These are phyloP conservation scores for Euura lappo DNA, from an alignment of 1,140 invertebrate genomes.

Conservation along the genomic window DNA sequence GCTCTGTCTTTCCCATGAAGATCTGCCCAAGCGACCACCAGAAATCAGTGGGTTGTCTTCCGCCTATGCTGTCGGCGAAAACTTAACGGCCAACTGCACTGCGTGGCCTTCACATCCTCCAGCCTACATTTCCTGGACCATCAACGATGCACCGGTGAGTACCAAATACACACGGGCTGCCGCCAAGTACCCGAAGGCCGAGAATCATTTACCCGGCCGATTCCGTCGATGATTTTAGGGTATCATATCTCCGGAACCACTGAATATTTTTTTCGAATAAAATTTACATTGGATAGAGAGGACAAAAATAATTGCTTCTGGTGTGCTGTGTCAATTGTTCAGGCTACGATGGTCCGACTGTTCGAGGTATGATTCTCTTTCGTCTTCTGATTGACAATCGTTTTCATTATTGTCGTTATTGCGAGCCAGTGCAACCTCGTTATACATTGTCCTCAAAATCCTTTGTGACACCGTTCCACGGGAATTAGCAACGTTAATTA, in stretches of 20 bases:
- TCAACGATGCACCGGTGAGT: conserved; percentile 55
- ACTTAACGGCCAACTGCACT: conserved; percentile 52
- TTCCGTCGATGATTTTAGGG: no score
- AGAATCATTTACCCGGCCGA: no score
- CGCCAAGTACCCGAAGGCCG: conserved; percentile 4
- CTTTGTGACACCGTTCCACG: not conserved
- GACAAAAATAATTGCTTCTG: no score
- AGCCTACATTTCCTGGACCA: conserved; percentile 51
- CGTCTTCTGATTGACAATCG: not conserved
- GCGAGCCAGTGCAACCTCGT: not conserved
- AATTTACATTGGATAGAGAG: no score
- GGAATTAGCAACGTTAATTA: not conserved
- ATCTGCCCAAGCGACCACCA: conserved; percentile 41
- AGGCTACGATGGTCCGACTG: no score
- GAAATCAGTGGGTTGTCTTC: conserved; percentile 45
- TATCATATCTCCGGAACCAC: no score
- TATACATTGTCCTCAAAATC: not conserved
- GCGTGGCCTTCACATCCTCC: conserved; percentile 49
- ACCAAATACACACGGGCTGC: not conserved
- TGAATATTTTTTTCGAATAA: no score
- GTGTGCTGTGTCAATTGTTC: no score
- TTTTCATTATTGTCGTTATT: no score
- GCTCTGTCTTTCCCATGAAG: conserved; percentile 19
- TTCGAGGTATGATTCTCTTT: no score
- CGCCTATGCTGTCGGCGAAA: conserved; percentile 48